phyloP scores from a whole-genome alignment of 37 sponge, comb jelly and placozoan species.

The Petrosia ficiformis region DNA sequence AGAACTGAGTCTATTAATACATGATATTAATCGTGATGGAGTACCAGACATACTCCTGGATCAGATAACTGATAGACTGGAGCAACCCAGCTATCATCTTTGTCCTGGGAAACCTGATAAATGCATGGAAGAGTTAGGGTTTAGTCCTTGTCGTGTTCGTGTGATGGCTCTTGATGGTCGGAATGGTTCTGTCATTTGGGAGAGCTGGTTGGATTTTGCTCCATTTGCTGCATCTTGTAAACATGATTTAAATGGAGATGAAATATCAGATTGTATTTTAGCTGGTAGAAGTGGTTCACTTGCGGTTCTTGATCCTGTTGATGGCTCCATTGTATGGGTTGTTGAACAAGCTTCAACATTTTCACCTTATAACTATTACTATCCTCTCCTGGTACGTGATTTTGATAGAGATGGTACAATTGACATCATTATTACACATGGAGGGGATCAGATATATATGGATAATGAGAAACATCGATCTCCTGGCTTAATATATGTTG shows the following conservation, averaged over 20 bases:
- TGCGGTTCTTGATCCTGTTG: constrained; percentile 25
- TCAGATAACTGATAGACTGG: not conserved
- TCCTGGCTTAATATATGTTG: constrained; percentile 33
- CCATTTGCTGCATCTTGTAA: constrained; percentile 54
- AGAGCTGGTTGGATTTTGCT: constrained; percentile 6
- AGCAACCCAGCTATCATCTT: not conserved
- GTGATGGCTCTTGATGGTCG: constrained; percentile 52
- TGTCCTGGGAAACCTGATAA: constrained; percentile 3
- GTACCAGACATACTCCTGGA: constrained; percentile 28
- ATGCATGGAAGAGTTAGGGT: constrained; percentile 20
- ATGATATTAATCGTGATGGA: constrained; percentile 69
- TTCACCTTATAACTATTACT: constrained; percentile 60
- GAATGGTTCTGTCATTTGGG: constrained; percentile 50
- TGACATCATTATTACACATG: constrained; percentile 64
- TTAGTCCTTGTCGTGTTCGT: constrained; percentile 21
- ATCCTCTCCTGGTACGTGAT: constrained; percentile 55
- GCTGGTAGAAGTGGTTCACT: constrained; percentile 48
- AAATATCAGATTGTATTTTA: constrained; percentile 51
- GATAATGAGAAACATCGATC: constrained; percentile 25
- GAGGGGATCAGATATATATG: constrained; percentile 64
- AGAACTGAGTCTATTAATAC: constrained; percentile 29
- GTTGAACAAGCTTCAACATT: constrained; percentile 28
- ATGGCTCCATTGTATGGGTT: constrained; percentile 58
- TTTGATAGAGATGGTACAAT: constrained; percentile 70
- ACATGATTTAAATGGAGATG: constrained; percentile 61